A percentile compares a stretch with the other conserved stretches of the same genome.
These are phyloP conservation scores for Seriola quinqueradiata DNA, from an alignment of 2,113 vertebrate species.

Conservation along the genomic window DNA sequence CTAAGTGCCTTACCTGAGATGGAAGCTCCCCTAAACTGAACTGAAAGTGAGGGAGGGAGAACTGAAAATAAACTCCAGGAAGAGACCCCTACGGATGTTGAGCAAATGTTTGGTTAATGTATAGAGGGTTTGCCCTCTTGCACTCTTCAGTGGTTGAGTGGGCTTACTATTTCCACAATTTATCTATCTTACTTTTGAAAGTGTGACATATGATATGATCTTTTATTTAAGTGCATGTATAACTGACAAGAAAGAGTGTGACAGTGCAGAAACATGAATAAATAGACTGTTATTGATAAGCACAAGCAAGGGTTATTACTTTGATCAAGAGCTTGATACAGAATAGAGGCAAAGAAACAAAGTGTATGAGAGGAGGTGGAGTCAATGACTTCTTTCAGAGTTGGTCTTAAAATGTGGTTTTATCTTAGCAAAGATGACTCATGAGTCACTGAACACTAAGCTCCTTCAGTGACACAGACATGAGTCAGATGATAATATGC, in stretches of 20 bases:
- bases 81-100: constrained; percentile 47
- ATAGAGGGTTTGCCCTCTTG: constrained; percentile 37
- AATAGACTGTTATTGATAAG: background rate
- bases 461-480: constrained; percentile 52
- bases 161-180: background rate
- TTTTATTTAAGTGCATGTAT: too few relatives aligned
- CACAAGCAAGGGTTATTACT: constrained; percentile 2
- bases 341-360: constrained; percentile 2
- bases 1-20: background rate
- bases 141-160: constrained; percentile 31
- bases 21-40: constrained; percentile 1
- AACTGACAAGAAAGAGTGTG: too few relatives aligned
- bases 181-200: constrained; percentile 10
- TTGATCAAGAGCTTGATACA: background rate
- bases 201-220: background rate
- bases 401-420: constrained; percentile 34
- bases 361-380: constrained; percentile 19
- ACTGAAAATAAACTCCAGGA: constrained; percentile 58
- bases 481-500: constrained; percentile 66
- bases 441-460: constrained; percentile 66
- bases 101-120: constrained; percentile 62
- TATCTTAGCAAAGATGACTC: constrained; percentile 39
- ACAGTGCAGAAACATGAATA: too few relatives aligned
- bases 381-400: constrained; percentile 32
- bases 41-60: constrained; percentile 7